Base-by-base conservation (phyloP, 1,140 invertebrate species). In the Atta colombica region DNA sequence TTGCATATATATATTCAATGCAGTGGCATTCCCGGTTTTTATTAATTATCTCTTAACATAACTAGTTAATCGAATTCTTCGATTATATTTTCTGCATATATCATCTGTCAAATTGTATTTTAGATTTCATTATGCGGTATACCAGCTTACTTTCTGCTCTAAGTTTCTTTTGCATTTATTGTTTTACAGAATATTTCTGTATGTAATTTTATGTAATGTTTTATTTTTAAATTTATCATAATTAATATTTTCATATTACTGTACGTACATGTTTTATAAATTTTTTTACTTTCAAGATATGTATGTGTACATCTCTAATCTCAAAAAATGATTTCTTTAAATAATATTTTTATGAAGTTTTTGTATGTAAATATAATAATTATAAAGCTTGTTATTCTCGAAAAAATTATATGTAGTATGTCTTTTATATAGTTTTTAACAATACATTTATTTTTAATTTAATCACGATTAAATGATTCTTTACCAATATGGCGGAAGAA, bases 401-500 rank as follows among this genome's bases (percentile, higher is more conserved):
- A 0, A 71, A 21, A 58, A 60, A 3, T 72, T 31, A 31, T 31
- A 31, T 31, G 5, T 35, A 35, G 0, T 31, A 31, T 12, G 28
- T 14, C 18, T 39, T 3, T 3, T 21, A 28, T 10, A 5, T 21
- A n/a, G 7, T 60, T 82, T 49, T n/a, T 21, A 25, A 74, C 1
- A 10, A 61, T 31, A 74, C 28, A 12, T 86, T 6, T 39, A 35
- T 61, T 31, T 31, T 21, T 18, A 7, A 63, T 75, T 51, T 45
- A 45, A 45, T 45, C 14, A 49, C n/a, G 21, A 7, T 10, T 45
- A 45, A 12, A 85, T 45, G 21, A 84, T 90, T 58, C 65, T 63
- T 84, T 18, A 71, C 35, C 89, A 86, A 82, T 75, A 72, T 80
- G 74, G 72, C 63, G 58, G 53, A 77, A 72, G 72, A 77, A 68